Evolutionary conservation across 2,797 vertebrate genomes (phyloP).

Genomic region (Numenius phaeopus): DNA sequence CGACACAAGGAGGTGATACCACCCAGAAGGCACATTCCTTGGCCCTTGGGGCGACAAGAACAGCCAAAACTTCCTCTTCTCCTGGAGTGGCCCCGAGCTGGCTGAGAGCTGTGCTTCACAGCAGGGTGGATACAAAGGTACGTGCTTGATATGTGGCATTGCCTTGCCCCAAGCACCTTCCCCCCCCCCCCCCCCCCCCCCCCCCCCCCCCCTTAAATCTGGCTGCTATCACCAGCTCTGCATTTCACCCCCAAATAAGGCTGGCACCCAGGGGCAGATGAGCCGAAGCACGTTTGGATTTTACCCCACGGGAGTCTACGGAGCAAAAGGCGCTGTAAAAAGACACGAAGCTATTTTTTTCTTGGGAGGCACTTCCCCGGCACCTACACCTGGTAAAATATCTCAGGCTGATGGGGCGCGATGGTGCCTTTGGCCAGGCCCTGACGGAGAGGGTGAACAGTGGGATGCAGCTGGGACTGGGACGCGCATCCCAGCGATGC

Average conservation of each 20-base stretch:
- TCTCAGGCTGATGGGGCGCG: not conserved
- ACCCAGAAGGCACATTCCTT: not conserved
- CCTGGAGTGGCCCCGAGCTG: fast-evolving
- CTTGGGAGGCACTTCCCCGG: not conserved
- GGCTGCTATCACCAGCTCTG: not conserved
- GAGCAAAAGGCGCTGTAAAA: not conserved
- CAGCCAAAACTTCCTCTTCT: not conserved
- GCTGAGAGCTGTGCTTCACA: fast-evolving
- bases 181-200: fast-evolving
- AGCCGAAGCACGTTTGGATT: not conserved
- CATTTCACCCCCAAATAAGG: not conserved
- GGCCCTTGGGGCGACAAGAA: not conserved
- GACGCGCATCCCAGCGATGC: fast-evolving
- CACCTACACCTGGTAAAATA: fast-evolving
- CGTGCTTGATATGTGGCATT: fast-evolving
- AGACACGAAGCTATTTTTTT: fast-evolving
- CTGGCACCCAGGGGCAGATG: not conserved
- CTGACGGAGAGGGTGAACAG: fast-evolving
- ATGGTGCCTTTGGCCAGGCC: not conserved
- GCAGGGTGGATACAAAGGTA: not conserved
- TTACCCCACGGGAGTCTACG: fast-evolving
- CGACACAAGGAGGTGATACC: not conserved
- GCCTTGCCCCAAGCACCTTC: not conserved
- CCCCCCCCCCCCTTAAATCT: not conserved
- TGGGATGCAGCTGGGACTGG: not conserved